Percentiles rank a stretch among this genome's conserved stretches.
These are phyloP conservation scores for Myopa testacea DNA, from an alignment of 2,888 invertebrate species.

Conservation along the genomic window DNA sequence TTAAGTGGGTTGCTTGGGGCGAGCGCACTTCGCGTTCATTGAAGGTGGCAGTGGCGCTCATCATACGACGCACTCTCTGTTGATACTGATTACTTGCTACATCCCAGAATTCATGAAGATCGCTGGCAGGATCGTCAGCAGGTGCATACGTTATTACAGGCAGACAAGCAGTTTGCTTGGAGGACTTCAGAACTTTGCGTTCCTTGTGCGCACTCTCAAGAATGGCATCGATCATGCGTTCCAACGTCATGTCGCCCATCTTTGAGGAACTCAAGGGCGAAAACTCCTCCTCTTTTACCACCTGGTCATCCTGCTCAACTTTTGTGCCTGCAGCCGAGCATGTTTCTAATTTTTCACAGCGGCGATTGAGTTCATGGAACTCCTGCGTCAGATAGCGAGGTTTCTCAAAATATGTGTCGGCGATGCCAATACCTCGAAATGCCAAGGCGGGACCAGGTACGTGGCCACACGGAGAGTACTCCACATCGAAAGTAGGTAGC, in stretches of 20 bases:
- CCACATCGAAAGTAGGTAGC: slow-evolving; percentile 65
- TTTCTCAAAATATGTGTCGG: slow-evolving; percentile 67
- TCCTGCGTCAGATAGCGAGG: slow-evolving; percentile 62
- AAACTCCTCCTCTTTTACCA: slow-evolving; percentile 40
- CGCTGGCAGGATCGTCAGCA: slow-evolving; percentile 68
- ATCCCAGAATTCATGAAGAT: slow-evolving; percentile 66
- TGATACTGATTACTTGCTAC: slow-evolving; percentile 22
- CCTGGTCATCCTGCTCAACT: background rate
- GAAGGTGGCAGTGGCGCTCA: slow-evolving; percentile 14
- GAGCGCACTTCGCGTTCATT: slow-evolving; percentile 63
- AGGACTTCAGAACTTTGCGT: slow-evolving; percentile 51
- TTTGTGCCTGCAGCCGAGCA: slow-evolving; percentile 7
- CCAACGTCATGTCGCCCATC: slow-evolving; percentile 67
- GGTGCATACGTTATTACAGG: slow-evolving; percentile 60
- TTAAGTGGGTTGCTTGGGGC: slow-evolving; percentile 48
- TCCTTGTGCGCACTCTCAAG: slow-evolving; percentile 66
- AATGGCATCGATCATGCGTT: slow-evolving; percentile 68
- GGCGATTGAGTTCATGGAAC: background rate
- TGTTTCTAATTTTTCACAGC: slow-evolving; percentile 4
- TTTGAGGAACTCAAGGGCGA: slow-evolving; percentile 59
- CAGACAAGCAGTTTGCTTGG: slow-evolving; percentile 29
- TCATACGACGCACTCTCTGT: background rate
- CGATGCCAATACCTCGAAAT: slow-evolving; percentile 64
- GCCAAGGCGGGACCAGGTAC: slow-evolving; percentile 65
- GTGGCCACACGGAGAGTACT: slow-evolving; percentile 64